phyloP scores from a whole-genome alignment of 2,113 vertebrate species.

The Meriones unguiculatus region DNA sequence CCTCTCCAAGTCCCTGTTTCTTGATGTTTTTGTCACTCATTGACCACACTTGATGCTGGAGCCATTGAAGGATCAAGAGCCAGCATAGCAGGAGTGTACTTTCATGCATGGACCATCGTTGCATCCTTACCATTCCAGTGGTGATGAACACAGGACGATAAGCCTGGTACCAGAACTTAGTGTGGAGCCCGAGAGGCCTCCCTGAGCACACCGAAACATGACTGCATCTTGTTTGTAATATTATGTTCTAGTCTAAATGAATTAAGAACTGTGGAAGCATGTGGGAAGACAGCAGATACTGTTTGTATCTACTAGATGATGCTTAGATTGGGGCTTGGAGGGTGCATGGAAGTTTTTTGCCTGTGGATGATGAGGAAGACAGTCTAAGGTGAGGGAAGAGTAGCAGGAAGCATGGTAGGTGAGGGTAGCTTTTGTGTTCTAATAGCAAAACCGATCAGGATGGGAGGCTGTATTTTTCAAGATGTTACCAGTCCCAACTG shows the following conservation, averaged over 20 bases:
- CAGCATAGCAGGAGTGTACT: neutral
- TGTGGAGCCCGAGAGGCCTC: neutral
- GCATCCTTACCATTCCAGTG: neutral
- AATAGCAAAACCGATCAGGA: neutral
- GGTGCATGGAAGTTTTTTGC: neutral
- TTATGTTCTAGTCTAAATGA: neutral
- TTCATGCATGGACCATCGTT: fast-evolving
- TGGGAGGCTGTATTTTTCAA: too few species aligned
- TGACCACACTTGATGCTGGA: too few species aligned
- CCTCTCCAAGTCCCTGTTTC: neutral
- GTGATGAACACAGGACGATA: fast-evolving
- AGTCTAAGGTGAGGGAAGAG: neutral
- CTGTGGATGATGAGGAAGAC: neutral
- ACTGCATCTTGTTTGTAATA: too few species aligned
- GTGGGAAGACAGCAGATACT: neutral
- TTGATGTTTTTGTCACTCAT: neutral
- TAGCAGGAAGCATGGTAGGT: neutral
- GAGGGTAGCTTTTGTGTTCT: fast-evolving
- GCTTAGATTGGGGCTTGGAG: neutral
- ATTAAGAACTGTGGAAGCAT: neutral
- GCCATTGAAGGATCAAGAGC: neutral
- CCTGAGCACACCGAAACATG: neutral
- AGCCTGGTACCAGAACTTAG: neutral
- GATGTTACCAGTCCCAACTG: too few species aligned
- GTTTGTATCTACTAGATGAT: neutral